Evolutionary conservation across 2,797 vertebrate species (phyloP), one percentile per base, ranked within the genome.

Genomic region (Pyrocephalus nanus): DNA sequence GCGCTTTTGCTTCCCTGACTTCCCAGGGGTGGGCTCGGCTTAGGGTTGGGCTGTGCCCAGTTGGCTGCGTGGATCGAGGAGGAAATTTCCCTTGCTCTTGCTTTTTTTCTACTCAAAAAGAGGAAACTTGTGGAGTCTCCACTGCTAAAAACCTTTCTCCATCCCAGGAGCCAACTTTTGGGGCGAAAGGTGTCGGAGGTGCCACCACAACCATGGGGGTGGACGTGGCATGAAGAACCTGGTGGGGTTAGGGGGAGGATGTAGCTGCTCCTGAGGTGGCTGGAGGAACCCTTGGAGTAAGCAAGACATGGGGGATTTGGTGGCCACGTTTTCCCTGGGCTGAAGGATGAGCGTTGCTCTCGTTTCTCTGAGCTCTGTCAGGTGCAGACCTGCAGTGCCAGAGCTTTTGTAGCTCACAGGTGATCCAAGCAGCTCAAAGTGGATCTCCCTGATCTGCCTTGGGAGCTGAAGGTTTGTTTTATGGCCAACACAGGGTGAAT

Each of bases 161-260:
- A 0, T 55, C 50, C 66, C 50, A 5, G 1, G 5, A 55, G 9
- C 19, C 23, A 3, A 34, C 53, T 62, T 29, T 36, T 34, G 23
- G 50, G 40, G 51, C 34, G 54, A 62, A 43, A 34, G 43, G 32
- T 47, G 55, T 21, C 38, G 18, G 38, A 48, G 53, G 15, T 57
- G 84, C 54, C 36, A 45, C 38, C 12, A 6, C 17, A 14, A 29
- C 36, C 38, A 15, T 0, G 0, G 0, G 4, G 4, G 9, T 15
- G 40, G 61, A 22, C 8, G 29, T 43, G 61, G 20, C 3, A 2
- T 2, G 13, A 48, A 29, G n/a, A n/a, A 32, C 15, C 11, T 34
- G 16, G 8, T 42, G 81, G 21, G 21, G 8, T 10, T 26, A 23
- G 14, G 2, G 30, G 30, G 13, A 20, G 48, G 15, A 11, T 0